Evolutionary conservation across 2,113 vertebrate genomes (phyloP), one percentile per base, ranked within the genome.

Genomic region (Dascyllus trimaculatus): DNA sequence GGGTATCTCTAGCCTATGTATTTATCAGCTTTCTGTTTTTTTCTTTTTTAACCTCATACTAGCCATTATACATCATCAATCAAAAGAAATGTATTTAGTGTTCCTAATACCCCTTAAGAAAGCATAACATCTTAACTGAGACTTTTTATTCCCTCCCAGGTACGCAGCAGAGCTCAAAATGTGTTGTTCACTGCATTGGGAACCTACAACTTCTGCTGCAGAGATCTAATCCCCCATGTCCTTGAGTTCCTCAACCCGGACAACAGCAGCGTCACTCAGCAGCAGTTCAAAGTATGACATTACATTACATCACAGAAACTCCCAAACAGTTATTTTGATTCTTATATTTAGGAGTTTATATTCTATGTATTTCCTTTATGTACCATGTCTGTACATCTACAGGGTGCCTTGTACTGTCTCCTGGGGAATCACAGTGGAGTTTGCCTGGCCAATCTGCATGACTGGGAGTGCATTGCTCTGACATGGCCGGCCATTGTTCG

Each of bases 351-450:
- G 24, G 22, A 46, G 26, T 38, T 21, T 5, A 49, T 19, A 19
- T 40, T 43, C 3, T 17, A 21, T 79, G 1, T 18, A 1, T n/a
- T 52, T 38, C 73, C 66, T 24, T n/a, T 14, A 32, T 26, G 3
- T 79, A 29, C 7, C 13, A 1, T 80, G 13, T 82, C 1, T 46
- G 4, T 58, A 8, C 8, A 1, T 84, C 71, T 78, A 48, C 82
- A 99, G 98, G 98, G 98, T 93, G 97, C 98, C 89, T 96, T 99
- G 93, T 99, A 99, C 91, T 99, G 98, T 92, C 96, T 99, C 10
- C 94, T 99, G 80, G 98, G 98, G 76, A 99, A 97, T 88, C 97
- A 97, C 80, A 96, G 93, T 45, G 97, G 96, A 25, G 96, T 98
- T 19, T 98, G 96, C 73, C 88, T 99, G 89, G 97, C 96, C 60